Percentiles rank a stretch among this genome's conserved stretches.
Evolutionary conservation across 1,140 invertebrate genomes (phyloP).

Genomic region (Oscheius sp.): DNA sequence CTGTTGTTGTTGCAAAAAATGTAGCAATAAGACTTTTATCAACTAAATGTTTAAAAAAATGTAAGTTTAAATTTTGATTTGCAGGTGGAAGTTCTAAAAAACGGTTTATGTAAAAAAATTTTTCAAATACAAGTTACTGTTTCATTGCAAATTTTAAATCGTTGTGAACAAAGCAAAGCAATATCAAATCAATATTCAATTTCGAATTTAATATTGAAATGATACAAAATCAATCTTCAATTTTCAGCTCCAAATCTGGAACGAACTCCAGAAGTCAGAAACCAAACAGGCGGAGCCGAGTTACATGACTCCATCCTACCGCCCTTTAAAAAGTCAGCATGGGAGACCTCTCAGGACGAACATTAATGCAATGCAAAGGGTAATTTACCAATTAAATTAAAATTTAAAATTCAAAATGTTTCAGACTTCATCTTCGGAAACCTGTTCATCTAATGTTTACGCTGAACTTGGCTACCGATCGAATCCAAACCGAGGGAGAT

Average conservation of each 20-base stretch:
- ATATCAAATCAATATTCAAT: too few relatives aligned
- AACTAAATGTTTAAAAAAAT: too few relatives aligned
- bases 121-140: too few relatives aligned
- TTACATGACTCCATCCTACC: slow-evolving; percentile 86
- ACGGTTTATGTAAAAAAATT: too few relatives aligned
- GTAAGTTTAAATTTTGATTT: too few relatives aligned
- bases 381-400: neutral
- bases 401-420: slow-evolving; percentile 24
- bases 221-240: neutral
- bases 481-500: slow-evolving; percentile 39
- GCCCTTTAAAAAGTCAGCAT: slow-evolving; percentile 82
- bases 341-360: slow-evolving; percentile 90
- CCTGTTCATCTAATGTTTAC: slow-evolving; percentile 54
- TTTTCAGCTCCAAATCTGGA: slow-evolving; percentile 76
- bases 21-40: too few relatives aligned
- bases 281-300: slow-evolving; percentile 75
- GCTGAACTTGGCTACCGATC: slow-evolving; percentile 55
- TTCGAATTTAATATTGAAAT: too few relatives aligned
- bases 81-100: too few relatives aligned
- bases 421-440: slow-evolving; percentile 8
- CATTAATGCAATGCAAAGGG: slow-evolving; percentile 80
- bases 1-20: too few relatives aligned
- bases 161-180: too few relatives aligned
- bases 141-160: too few relatives aligned
- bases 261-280: slow-evolving; percentile 81